Percentiles rank a stretch among this genome's conserved stretches.
Conservation (phyloP, 2,888 invertebrate genomes). For the Cephus pygmeus region DNA sequence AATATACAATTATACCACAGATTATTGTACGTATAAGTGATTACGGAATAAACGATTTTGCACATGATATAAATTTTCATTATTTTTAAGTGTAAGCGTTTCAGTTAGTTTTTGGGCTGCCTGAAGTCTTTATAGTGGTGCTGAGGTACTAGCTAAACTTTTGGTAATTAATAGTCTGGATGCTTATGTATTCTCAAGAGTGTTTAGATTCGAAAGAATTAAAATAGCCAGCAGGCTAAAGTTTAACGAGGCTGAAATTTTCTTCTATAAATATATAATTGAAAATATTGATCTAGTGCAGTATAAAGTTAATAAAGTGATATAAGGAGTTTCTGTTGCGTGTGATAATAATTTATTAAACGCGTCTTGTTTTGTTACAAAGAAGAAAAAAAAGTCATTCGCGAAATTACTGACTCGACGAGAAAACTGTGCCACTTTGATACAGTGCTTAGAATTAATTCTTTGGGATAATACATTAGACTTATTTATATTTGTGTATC, state of each 20-base stretch:
- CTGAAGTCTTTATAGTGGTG: no score
- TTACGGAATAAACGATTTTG: slow-evolving; percentile 51
- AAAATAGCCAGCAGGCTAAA: neutral
- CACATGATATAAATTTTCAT: slow-evolving; percentile 31
- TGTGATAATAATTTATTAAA: neutral
- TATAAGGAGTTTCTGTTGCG: neutral
- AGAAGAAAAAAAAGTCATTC: neutral
- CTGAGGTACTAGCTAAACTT: no score
- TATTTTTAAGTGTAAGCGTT: neutral
- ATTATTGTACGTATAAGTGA: slow-evolving; percentile 49
- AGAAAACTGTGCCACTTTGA: neutral
- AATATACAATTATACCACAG: slow-evolving; percentile 44
- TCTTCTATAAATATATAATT: neutral
- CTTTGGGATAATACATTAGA: neutral
- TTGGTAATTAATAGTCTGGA: no score
- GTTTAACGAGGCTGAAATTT: neutral
- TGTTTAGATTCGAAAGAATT: no score
- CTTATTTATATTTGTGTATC: neutral
- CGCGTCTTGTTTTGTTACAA: neutral
- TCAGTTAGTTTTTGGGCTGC: neutral
- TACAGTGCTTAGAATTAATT: neutral
- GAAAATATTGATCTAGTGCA: neutral
- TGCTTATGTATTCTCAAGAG: no score
- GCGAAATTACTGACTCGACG: neutral
- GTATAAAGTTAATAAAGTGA: neutral